Evolutionary conservation across 2,113 vertebrate species (phyloP), one percentile per base, ranked within the genome.

Genomic region (Gopherus flavomarginatus): DNA sequence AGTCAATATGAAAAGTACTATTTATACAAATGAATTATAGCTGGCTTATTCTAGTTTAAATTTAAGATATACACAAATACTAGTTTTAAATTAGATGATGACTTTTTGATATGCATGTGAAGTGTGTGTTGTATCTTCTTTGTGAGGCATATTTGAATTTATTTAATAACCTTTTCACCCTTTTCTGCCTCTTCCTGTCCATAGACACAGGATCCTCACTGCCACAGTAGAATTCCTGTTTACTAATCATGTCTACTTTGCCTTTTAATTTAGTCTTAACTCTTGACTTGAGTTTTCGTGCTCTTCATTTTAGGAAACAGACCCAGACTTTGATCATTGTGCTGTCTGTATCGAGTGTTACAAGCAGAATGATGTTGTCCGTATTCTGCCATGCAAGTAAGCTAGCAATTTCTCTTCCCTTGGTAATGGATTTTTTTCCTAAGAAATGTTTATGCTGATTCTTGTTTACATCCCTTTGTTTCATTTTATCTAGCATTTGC

Each of bases 321-420:
- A 99, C 88, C 99, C 99, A 53, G 99, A 99, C 98, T 99, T 99
- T 93, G 99, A 99, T 98, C 99, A 99, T 94, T 99, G 99, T 95
- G 99, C 99, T 1, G 99, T 99, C 90, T 99, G 99, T 96, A 99
- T 99, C 52, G 99, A 99, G 96, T 99, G 99, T 75, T 99, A 99
- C 97, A 99, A 99, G 96, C 99, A 99, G 80, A 99, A 99, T 1
- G 99, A 99, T 56, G 99, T 99, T 90, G 99, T 99, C 80, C 99
- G 99, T 52, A 99, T 99, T 95, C 98, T 99, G 65, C 99, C 99
- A 22, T 99, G 99, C 99, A 99, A 99, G 99, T 99, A 98, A 98
- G 99, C 94, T 57, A 88, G 69, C 82, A 75, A 80, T 97, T 89
- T 90, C 81, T 81, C 85, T 98, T 96, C 83, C 72, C 81, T 96